Evolutionary conservation across 2,113 vertebrate genomes (phyloP), one percentile per base, ranked within the genome.

Genomic region (Muscicapa adusta): DNA sequence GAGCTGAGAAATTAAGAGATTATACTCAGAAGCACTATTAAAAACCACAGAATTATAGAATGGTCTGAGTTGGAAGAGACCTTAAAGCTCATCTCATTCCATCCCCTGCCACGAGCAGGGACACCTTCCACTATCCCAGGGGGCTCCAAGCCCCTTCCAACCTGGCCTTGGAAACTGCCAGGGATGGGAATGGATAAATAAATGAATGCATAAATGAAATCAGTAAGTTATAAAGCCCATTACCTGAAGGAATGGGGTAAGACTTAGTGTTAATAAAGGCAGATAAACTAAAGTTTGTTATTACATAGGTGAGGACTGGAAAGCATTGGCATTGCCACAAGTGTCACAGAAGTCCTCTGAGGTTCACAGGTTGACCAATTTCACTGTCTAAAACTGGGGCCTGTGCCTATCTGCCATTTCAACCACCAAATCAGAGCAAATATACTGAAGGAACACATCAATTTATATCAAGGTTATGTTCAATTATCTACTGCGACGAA

Each of bases 121-220:
- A 34, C 61, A 40, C 8, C 24, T 67, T 8, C 25, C 47, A 22
- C 19, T 1, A 7, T 3, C 1, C 29, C 40, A 31, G n/a, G 17
- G 0, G 11, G 26, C 20, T 34, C 20, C 70, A 74, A 31, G 2
- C 19, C 19, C 38, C 0, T 0, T 36, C 33, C 43, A 66, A 0
- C 18, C 26, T 9, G 10, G 18, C 31, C 60, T 67, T 6, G 60
- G 60, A 38, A 33, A n/a, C 68, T 73, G 9, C 18, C 33, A 60
- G 68, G 38, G 23, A 18, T 34, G 45, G 38, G 10, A 13, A 25
- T 2, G 6, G 20, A n/a, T 10, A 42, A 36, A 71, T 20, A 24
- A 51, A 71, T 23, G 13, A 67, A 43, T 4, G 16, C 2, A 16
- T 28, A 25, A 25, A 43, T 45, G 3, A 16, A 68, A 61, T 48